These are phyloP conservation scores for Agrochola lota DNA, from an alignment of 2,888 invertebrate species.

Conservation along the genomic window DNA sequence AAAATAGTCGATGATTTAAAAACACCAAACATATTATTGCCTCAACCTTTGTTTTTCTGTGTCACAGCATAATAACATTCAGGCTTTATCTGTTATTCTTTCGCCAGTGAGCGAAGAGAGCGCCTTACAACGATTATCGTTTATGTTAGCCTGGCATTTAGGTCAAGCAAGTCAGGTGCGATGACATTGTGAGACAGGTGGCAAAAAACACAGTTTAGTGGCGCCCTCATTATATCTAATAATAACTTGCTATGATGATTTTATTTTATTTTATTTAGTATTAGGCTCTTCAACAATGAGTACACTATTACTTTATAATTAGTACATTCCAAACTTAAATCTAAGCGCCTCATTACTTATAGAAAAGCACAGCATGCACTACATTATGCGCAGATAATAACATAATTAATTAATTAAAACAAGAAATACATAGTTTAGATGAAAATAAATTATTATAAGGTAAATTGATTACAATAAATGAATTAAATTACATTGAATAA, in stretches of 20 bases:
- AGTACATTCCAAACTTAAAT: too few species aligned
- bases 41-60: conserved; percentile 25
- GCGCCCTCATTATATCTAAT: conserved; percentile 57
- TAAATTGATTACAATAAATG: too few species aligned
- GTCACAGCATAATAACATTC: conserved; percentile 27
- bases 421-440: too few species aligned
- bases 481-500: too few species aligned
- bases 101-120: conserved; percentile 44
- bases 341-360: too few species aligned
- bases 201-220: conserved; percentile 70
- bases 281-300: too few species aligned
- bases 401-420: too few species aligned
- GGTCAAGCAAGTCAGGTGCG: conserved; percentile 75
- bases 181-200: conserved; percentile 74
- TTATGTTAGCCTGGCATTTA: conserved; percentile 72
- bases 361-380: too few species aligned
- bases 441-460: too few species aligned
- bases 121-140: conserved; percentile 50
- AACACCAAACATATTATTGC: background rate
- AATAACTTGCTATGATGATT: conserved; percentile 51
- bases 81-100: conserved; percentile 33
- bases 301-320: too few species aligned
- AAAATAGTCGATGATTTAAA: conserved; percentile 8
- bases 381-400: too few species aligned
- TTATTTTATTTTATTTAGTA: too few species aligned